Conservation (phyloP, 2,113 vertebrate species). For the Eupsittula cactorum region DNA sequence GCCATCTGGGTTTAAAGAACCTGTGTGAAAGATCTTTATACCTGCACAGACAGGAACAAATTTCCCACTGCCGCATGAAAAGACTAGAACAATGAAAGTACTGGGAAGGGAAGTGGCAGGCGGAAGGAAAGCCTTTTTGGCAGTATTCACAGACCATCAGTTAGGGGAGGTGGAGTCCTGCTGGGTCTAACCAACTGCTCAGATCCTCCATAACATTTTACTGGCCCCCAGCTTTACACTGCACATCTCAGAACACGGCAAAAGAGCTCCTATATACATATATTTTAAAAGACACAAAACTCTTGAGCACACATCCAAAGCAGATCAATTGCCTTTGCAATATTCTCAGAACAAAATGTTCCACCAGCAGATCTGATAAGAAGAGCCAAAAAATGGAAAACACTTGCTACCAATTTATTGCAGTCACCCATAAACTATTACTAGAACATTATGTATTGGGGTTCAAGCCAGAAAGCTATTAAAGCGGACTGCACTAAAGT, state of each 20-base stretch:
- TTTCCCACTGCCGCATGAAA: conserved; percentile 51
- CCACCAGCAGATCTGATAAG: conserved; percentile 74
- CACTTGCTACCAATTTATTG: conserved; percentile 81
- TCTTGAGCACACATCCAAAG: conserved; percentile 65
- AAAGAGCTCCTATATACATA: conserved; percentile 39
- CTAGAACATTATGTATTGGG: conserved; percentile 83
- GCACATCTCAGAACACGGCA: background rate
- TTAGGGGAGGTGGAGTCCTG: conserved; percentile 54
- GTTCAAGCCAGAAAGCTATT: conserved; percentile 82
- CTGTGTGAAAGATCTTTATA: conserved; percentile 32
- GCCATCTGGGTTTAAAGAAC: conserved; percentile 43
- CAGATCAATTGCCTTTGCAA: conserved; percentile 77
- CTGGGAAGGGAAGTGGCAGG: background rate
- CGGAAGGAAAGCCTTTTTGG: conserved; percentile 29
- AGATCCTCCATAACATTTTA: conserved; percentile 14
- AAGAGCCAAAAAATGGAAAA: conserved; percentile 81
- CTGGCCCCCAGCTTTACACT: background rate
- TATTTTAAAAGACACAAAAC: conserved; percentile 50
- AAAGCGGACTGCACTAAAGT: conserved; percentile 71
- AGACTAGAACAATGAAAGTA: conserved; percentile 49
- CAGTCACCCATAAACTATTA: conserved; percentile 84
- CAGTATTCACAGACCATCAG: conserved; percentile 46
- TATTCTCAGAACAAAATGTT: conserved; percentile 81
- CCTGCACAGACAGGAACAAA: background rate
- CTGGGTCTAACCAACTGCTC: conserved; percentile 56